Percentiles rank a stretch among this genome's conserved stretches.
These are phyloP conservation scores for Coregonus sp. DNA, from an alignment of 2,797 vertebrate genomes.

Conservation along the genomic window DNA sequence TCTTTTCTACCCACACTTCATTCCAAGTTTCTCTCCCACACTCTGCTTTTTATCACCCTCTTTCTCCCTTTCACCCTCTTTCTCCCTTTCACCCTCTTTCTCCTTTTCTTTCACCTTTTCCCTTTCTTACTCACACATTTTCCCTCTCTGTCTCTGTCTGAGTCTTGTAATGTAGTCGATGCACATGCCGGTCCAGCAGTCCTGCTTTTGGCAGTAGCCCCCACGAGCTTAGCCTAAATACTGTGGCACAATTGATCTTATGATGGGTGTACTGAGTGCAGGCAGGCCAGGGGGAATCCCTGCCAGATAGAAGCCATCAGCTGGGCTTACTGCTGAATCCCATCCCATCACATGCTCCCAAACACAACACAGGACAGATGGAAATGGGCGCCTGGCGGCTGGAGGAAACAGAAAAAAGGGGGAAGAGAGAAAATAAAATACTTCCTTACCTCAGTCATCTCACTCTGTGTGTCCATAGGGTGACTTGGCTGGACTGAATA, in stretches of 20 bases:
- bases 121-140: not conserved
- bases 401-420: not conserved
- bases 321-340: constrained; percentile 43
- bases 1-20: not conserved
- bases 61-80: too few relatives aligned
- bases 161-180: constrained; percentile 34
- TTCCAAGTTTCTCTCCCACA: not conserved
- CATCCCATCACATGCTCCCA: constrained; percentile 23
- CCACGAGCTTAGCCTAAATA: constrained; percentile 74
- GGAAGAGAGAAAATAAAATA: constrained; percentile 23
- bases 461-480: constrained; percentile 14
- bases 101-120: not conserved
- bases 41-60: not conserved
- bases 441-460: constrained; percentile 57
- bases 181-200: constrained; percentile 50
- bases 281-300: constrained; percentile 19
- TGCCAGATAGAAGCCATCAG: constrained; percentile 50
- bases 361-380: constrained; percentile 28
- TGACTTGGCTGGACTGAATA: not conserved
- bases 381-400: not conserved
- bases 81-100: not conserved
- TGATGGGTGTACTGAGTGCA: constrained; percentile 39
- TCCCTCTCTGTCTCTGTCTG: not conserved
- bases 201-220: constrained; percentile 58
- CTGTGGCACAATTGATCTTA: constrained; percentile 56